Base-by-base conservation (phyloP, 1,140 invertebrate genomes). In the Drosophila sulfurigaster region DNA sequence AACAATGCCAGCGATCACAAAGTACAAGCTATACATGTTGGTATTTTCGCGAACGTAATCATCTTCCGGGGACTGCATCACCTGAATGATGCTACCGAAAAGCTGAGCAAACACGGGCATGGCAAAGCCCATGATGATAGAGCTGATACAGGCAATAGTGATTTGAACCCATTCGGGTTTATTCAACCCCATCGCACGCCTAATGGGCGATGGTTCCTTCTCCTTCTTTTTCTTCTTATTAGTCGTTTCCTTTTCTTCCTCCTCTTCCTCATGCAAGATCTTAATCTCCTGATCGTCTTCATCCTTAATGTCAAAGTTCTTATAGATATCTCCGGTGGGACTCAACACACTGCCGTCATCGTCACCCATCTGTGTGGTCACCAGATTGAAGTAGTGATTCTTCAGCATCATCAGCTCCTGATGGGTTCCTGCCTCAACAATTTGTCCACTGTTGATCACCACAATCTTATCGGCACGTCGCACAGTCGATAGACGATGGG, bases 401-500 rank as follows among this genome's bases (percentile, higher is more conserved):
- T 95, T 94, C 56, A 93, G 92, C 11, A 93, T 91, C 93, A 98
- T 95, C 1, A 98, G 93, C 79, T 96, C 94, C 0, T 94, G 92
- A 81, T 98, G 97, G 28, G 94, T 95, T 5, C 97, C 97, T 62
- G 93, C 87, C 92, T 98, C 97, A 0, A 95, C 94, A 1, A 97
- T 94, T 64, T 92, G 76, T 0, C 97, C 97, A 62, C 95, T 94
- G 91, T 95, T 94, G 49, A 97, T 94, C 0, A 96, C 95, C 49
- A 97, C 95, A 82, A 98, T 98, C 38, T 94, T 91, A 92, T 98
- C 95, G 1, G 96, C 97, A 62, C 96, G 95, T 78, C 95, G 94
- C 15, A 98, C 96, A 0, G 97, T 98, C 0, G 96, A 96, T 32
- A 98, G 92, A 60, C 97, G 94, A 92, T 98, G 97, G 6, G 97